A percentile compares a stretch with the other conserved stretches of the same genome.
Evolutionary conservation across 2,797 vertebrate species (phyloP).

Genomic region (Chloroceryle amazona): DNA sequence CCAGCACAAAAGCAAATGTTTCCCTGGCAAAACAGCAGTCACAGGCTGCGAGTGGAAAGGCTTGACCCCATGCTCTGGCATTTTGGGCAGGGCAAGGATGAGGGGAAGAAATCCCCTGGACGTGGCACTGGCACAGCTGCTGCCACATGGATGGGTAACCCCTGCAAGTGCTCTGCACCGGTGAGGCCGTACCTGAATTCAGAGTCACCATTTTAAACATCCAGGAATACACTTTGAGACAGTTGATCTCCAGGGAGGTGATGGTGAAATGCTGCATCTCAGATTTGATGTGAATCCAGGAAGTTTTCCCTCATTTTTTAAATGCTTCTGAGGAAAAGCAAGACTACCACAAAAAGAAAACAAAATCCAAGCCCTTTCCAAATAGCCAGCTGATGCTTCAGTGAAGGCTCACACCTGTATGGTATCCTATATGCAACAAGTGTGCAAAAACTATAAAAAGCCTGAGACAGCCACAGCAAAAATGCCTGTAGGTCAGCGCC

Average conservation of each 20-base stretch:
- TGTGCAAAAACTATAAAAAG: slow-evolving; percentile 65
- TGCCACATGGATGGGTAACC: neutral
- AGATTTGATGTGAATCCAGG: neutral
- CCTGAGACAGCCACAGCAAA: neutral
- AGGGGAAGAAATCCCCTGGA: neutral
- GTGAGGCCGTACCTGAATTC: neutral
- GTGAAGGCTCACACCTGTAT: neutral
- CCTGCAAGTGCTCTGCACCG: neutral
- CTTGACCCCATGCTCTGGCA: neutral
- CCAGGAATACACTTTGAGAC: neutral
- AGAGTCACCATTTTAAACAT: neutral
- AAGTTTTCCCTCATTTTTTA: neutral
- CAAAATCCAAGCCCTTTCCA: neutral
- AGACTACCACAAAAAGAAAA: neutral
- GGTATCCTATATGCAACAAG: slow-evolving; percentile 37
- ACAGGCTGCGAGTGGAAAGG: neutral
- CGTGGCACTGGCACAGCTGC: neutral
- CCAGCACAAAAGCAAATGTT: neutral
- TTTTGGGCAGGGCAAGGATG: neutral
- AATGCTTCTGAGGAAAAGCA: neutral
- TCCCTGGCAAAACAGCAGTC: neutral
- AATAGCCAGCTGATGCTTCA: neutral
- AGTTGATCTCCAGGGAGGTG: neutral
- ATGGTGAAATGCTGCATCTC: neutral
- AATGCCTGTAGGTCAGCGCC: slow-evolving; percentile 34